phyloP scores from a whole-genome alignment of 2,113 vertebrate species.

The Neodon shergylaensis region DNA sequence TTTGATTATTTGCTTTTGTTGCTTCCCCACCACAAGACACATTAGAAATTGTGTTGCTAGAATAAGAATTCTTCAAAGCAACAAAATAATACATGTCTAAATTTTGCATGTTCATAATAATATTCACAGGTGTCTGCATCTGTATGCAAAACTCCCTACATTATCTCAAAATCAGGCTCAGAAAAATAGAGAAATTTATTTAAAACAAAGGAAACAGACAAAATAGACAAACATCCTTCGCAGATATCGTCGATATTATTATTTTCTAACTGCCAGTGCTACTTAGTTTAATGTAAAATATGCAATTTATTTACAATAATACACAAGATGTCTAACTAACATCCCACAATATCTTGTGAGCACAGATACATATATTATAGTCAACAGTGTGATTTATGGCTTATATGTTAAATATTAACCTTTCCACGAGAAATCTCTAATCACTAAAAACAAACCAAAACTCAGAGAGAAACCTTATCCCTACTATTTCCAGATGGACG shows the following conservation, averaged over 20 bases:
- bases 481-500: not conserved
- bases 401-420: not conserved
- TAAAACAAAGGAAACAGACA: not conserved
- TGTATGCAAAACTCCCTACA: not conserved
- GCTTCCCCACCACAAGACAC: not conserved
- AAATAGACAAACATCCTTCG: not conserved
- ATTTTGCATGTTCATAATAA: not conserved
- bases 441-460: not conserved
- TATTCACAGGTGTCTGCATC: not conserved
- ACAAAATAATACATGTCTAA: not conserved
- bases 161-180: not conserved
- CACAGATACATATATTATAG: not conserved
- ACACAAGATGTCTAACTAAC: not conserved
- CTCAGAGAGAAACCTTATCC: not conserved
- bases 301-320: not conserved
- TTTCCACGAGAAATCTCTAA: not conserved
- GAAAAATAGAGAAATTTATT: not conserved
- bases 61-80: not conserved
- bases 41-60: not conserved
- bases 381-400: not conserved
- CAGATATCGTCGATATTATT: not conserved
- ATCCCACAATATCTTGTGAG: not conserved
- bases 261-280: not conserved
- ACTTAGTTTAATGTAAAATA: not conserved
- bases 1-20: not conserved